Evolutionary conservation across 2,888 invertebrate genomes (phyloP), one percentile per base, ranked within the genome.

Genomic region (Nesidiocoris tenuis): DNA sequence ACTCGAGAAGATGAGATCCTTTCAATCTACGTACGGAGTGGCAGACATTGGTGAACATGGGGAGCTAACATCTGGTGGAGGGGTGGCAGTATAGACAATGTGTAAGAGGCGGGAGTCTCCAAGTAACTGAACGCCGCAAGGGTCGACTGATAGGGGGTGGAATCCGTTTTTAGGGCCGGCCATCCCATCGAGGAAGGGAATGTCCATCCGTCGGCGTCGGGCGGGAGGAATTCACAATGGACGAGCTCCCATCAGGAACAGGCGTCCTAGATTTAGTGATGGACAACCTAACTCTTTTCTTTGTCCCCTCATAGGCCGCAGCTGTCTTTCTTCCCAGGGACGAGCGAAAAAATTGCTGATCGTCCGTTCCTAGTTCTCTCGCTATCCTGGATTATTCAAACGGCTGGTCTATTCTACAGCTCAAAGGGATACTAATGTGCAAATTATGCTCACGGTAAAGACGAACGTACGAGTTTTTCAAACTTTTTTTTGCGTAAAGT

Each of bases 181-280:
- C 39, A 12, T 39, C 39, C 39, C 39, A 39, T 39, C 39, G 39
- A 39, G 39, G 39, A 3, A 12, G 39, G 39, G 39, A 39, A 12
- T 3, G 39, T 39, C 39, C 39, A 39, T 39, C 59, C 70, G 59
- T 59, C 70, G 61, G 18, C 24, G 39, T 39, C 24, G 70, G 70
- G 59, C 59, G 70, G 70, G 70, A 23, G 70, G 70, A 70, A 70
- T 70, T 70, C 70, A 70, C 70, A 70, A 70, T 70, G 70, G 70
- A 70, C 70, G 39, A 59, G 61, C 55, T 17, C 70, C 70, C 70
- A 70, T 70, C 70, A 70, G 25, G 57, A 70, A 59, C 70, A 70
- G 70, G 70, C 70, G 70, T 70, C 70, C 70, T 70, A 70, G 70
- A 70, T 70, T 70, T 59, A 57, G 70, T 70, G 70, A 70, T 70